Evolutionary conservation across 1,140 invertebrate species (phyloP).

Genomic region (Nasonia longicornis): DNA sequence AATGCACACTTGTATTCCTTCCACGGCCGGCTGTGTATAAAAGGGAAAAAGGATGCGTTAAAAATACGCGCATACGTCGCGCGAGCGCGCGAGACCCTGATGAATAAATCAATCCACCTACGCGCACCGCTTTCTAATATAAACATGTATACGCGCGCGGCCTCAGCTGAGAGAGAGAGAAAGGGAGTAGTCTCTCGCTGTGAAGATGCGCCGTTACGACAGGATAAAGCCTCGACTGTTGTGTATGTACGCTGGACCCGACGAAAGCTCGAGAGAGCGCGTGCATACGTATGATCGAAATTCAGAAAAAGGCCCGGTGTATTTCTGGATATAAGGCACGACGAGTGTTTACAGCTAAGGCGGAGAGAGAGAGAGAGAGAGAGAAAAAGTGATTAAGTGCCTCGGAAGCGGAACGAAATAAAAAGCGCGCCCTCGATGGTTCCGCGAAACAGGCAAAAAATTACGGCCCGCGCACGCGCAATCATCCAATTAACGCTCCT

Average conservation of each 20-base stretch:
- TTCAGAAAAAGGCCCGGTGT: slow-evolving; percentile 1
- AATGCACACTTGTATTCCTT: slow-evolving; percentile 31
- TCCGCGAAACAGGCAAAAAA: slow-evolving; percentile 9
- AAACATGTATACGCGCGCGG: background rate
- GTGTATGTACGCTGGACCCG: background rate
- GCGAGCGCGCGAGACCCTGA: background rate
- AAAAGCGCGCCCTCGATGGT: background rate
- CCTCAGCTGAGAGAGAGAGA: background rate
- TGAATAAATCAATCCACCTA: slow-evolving; percentile 47
- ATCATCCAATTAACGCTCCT: slow-evolving; percentile 42
- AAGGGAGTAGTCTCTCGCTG: too few species aligned
- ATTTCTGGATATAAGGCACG: slow-evolving; percentile 19
- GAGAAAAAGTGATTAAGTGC: slow-evolving; percentile 30
- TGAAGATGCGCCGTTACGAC: background rate
- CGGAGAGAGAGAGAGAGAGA: background rate
- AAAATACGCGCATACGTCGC: slow-evolving; percentile 32
- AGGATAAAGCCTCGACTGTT: background rate
- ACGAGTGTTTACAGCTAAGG: background rate
- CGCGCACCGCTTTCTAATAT: slow-evolving; percentile 30
- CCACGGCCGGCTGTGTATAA: slow-evolving; percentile 8
- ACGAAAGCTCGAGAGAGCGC: background rate
- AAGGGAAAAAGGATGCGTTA: slow-evolving; percentile 34
- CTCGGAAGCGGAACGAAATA: background rate
- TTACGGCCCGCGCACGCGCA: slow-evolving; percentile 6
- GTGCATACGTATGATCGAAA: slow-evolving; percentile 24